Conservation (phyloP, 2,888 invertebrate genomes). For the Bellardia bayeri region DNA sequence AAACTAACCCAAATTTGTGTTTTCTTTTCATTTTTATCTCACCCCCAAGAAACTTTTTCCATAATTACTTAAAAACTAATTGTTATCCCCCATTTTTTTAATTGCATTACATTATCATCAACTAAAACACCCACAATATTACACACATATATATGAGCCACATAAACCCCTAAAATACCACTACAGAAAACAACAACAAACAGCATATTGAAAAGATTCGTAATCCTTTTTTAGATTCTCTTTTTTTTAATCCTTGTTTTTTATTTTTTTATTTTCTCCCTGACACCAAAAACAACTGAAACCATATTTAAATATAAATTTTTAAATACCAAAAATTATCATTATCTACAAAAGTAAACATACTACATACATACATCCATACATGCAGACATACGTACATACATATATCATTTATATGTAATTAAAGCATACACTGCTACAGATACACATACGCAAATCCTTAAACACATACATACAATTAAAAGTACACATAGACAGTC, state of each 20-base stretch:
- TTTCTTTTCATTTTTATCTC: neutral
- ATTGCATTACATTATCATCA: conserved; percentile 41
- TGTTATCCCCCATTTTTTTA: conserved; percentile 43
- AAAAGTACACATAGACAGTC: neutral
- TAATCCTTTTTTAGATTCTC: conserved; percentile 27
- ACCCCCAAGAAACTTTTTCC: conserved; percentile 38
- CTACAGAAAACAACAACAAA: neutral
- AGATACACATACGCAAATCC: neutral
- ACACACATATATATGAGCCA: too few species aligned
- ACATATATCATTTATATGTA: conserved; percentile 34
- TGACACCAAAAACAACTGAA: conserved; percentile 11
- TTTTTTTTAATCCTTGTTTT: neutral
- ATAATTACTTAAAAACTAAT: conserved; percentile 64
- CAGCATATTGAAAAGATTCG: conserved; percentile 59
- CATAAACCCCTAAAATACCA: conserved; percentile 6
- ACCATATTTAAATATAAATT: conserved; percentile 59
- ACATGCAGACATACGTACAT: neutral
- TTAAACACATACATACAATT: neutral
- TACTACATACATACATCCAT: neutral
- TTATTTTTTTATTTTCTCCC: neutral
- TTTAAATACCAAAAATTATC: conserved; percentile 56
- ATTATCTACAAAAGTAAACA: conserved; percentile 23
- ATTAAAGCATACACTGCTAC: neutral
- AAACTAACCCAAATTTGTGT: neutral
- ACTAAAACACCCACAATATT: neutral